Evolutionary conservation across 2,888 invertebrate species (phyloP).

Genomic region (Ctena decussata): DNA sequence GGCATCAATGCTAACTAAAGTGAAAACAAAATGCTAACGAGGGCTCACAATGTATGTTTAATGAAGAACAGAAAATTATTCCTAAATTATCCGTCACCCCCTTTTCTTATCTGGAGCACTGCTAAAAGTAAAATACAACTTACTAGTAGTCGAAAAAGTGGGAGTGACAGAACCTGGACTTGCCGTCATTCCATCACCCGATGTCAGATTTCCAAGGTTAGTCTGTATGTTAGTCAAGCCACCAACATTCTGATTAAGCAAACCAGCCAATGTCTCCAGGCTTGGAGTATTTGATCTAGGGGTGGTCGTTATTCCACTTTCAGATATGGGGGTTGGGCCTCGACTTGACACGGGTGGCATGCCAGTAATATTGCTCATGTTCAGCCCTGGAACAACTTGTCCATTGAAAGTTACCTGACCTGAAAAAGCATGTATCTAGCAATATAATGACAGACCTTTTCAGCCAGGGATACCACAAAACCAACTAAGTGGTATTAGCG

Average conservation of each 20-base stretch:
- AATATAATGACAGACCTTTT: too few relatives aligned
- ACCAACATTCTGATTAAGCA: constrained; percentile 66
- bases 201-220: constrained; percentile 23
- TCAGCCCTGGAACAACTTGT: constrained; percentile 82
- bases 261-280: constrained; percentile 76
- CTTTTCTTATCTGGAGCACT: too few relatives aligned
- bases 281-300: constrained; percentile 73
- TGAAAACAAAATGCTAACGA: too few relatives aligned
- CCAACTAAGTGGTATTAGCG: too few relatives aligned
- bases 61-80: too few relatives aligned
- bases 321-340: constrained; percentile 72
- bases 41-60: too few relatives aligned
- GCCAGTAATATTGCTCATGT: constrained; percentile 65
- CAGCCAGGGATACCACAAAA: too few relatives aligned
- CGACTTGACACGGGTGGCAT: constrained; percentile 67
- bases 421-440: too few relatives aligned
- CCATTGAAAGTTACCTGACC: constrained; percentile 85
- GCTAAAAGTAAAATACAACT: too few relatives aligned
- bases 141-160: constrained; percentile 2
- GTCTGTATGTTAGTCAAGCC: constrained; percentile 42
- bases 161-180: constrained; percentile 58
- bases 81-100: too few relatives aligned
- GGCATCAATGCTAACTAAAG: too few relatives aligned
- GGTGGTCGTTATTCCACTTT: constrained; percentile 53
- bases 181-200: constrained; percentile 30